phyloP scores from a whole-genome alignment of 2,888 invertebrate genomes.

The Pyrgus malvae region DNA sequence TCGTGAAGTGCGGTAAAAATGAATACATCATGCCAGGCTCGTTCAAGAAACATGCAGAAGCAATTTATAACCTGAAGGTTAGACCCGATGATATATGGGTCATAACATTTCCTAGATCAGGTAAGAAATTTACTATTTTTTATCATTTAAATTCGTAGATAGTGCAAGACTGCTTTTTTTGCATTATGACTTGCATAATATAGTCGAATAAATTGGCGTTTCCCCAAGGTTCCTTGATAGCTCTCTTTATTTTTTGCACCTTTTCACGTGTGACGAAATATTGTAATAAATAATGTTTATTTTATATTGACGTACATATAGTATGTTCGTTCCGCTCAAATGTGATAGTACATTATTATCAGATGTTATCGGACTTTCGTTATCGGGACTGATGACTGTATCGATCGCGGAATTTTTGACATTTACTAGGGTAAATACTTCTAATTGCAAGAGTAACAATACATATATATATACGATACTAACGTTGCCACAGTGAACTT shows the following conservation, averaged over 20 bases:
- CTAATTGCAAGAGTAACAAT: too few relatives aligned
- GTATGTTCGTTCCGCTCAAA: neutral
- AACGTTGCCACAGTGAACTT: too few relatives aligned
- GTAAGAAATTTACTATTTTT: slow-evolving; percentile 40
- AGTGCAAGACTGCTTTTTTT: too few relatives aligned
- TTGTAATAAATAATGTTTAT: neutral
- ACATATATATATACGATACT: too few relatives aligned
- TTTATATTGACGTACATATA: neutral
- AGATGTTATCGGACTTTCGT: neutral
- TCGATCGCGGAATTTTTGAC: slow-evolving; percentile 29
- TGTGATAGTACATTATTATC: neutral
- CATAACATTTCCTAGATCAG: slow-evolving; percentile 74
- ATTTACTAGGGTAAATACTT: too few relatives aligned
- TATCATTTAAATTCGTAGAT: too few relatives aligned
- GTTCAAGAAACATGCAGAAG: slow-evolving; percentile 61
- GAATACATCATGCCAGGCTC: slow-evolving; percentile 69
- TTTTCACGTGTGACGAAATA: too few relatives aligned
- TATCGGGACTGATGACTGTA: slow-evolving; percentile 26
- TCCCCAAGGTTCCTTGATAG: too few relatives aligned
- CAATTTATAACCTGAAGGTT: slow-evolving; percentile 68
- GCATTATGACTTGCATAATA: too few relatives aligned
- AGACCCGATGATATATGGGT: slow-evolving; percentile 72
- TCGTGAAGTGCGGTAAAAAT: slow-evolving; percentile 65
- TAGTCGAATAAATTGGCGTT: too few relatives aligned
- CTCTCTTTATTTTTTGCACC: too few relatives aligned